Evolutionary conservation across 2,797 vertebrate species (phyloP).

Genomic region (Hephaestus fuliginosus): DNA sequence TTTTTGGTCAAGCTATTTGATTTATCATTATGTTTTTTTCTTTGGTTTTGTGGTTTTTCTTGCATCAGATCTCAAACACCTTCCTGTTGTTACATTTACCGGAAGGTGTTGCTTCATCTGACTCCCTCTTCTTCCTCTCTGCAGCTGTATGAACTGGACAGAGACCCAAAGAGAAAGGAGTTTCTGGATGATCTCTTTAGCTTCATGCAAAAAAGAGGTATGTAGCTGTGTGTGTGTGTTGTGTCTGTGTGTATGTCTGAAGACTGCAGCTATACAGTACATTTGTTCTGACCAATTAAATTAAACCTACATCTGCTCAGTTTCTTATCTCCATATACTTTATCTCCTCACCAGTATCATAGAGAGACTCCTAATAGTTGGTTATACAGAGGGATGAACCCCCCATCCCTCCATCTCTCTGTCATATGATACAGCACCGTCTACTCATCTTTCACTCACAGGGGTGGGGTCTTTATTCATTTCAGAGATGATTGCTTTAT

Average conservation of each 20-base stretch:
- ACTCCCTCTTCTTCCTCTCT: constrained; percentile 14
- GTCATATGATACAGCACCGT: constrained; percentile 70
- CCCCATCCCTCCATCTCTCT: constrained; percentile 34
- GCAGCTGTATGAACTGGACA: constrained; percentile 97
- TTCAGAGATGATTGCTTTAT: constrained; percentile 79
- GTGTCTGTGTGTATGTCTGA: neutral
- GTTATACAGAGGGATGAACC: constrained; percentile 32
- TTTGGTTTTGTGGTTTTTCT: neutral
- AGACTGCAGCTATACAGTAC: neutral
- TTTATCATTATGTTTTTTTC: neutral
- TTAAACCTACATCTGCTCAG: constrained; percentile 12
- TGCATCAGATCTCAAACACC: neutral
- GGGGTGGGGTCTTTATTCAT: constrained; percentile 79
- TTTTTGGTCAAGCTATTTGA: neutral
- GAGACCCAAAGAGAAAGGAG: constrained; percentile 96
- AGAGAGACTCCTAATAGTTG: constrained; percentile 50
- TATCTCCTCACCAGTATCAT: constrained; percentile 27
- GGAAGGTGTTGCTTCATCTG: neutral
- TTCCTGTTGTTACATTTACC: neutral
- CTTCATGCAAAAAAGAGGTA: constrained; percentile 98
- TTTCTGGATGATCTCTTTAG: constrained; percentile 97
- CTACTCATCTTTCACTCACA: constrained; percentile 79
- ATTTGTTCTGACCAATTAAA: constrained; percentile 16
- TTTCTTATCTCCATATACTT: constrained; percentile 17
- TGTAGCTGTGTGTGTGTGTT: neutral